Base-by-base conservation (phyloP, 2,113 vertebrate species). In the Urocolius indicus region DNA sequence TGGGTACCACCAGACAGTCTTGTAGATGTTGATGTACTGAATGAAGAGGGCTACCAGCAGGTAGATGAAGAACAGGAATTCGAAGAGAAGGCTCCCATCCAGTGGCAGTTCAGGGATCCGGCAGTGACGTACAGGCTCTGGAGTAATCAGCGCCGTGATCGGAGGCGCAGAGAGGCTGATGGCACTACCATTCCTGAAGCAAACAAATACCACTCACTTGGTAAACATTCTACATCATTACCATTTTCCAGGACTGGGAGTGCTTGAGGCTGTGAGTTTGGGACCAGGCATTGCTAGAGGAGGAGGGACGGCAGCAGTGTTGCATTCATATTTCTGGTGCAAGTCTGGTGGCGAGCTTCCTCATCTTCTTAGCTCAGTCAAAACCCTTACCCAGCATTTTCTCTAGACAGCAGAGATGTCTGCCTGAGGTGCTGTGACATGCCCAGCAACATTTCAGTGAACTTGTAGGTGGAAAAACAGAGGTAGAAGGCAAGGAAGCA, bases 1-100 rank as follows among this genome's bases (percentile, higher is more conserved):
- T 4, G 99, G 99, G 93, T 99, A 99, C 99, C 99, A 99, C 99
- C 99, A 99, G 88, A 99, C 99, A 4, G 99, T 99, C 98, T 99
- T 99, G 98, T 99, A 99, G 94, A 99, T 99, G 98, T 99, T 99
- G 83, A 99, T 99, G 94, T 99, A 99, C 92, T 99, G 99, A 96
- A 99, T 99, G 90, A 99, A 99, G 79, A 99, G 98, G 52, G 99
- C 99, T 96, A 99, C 99, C 97, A 99, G 97, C 84, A 99, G 96
- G 93, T 99, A 99, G 51, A 99, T 98, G 96, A 99, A 99, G 96
- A 99, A 99, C 61, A 99, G 98, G 97, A 99, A 98, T 96, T 99
- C 99, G 95, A 99, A 99, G 87, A 99, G 98, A 63, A 99, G 98
- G 75, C 98, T 98, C 95, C 99, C 98, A 97, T 99, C 99, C 96